Evolutionary conservation across 2,797 vertebrate genomes (phyloP).

Genomic region (Lutjanus campechanus): DNA sequence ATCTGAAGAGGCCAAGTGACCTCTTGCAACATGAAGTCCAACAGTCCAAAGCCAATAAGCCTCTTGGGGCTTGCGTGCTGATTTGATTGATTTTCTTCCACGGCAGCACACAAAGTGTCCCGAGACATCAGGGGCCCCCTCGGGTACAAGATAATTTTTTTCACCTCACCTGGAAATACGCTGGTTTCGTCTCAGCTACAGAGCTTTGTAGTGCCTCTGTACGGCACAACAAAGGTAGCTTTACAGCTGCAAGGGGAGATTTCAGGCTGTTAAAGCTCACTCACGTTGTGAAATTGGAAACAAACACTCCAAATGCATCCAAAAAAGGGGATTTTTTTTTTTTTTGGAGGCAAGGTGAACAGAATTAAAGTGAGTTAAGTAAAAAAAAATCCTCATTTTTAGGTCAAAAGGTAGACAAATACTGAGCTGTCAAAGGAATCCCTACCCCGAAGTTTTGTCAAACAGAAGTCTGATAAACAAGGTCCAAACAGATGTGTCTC

Average conservation of each 20-base stretch:
- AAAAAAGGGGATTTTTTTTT: neutral
- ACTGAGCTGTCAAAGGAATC: slow-evolving; percentile 12
- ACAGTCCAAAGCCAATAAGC: slow-evolving; percentile 35
- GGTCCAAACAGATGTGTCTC: slow-evolving; percentile 35
- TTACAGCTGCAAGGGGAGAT: slow-evolving; percentile 5
- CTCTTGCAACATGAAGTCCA: slow-evolving; percentile 23
- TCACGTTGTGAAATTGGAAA: slow-evolving; percentile 7
- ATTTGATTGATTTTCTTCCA: slow-evolving; percentile 43
- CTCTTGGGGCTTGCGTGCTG: neutral
- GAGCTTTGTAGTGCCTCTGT: slow-evolving; percentile 7
- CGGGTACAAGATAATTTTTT: slow-evolving; percentile 2
- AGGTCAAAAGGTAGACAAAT: slow-evolving; percentile 16
- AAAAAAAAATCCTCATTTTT: neutral
- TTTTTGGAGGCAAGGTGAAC: neutral
- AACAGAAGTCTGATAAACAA: slow-evolving; percentile 40
- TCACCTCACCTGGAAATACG: slow-evolving; percentile 31
- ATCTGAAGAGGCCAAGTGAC: slow-evolving; percentile 15
- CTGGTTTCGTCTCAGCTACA: slow-evolving; percentile 12
- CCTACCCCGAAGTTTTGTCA: slow-evolving; percentile 25
- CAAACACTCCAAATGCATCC: slow-evolving; percentile 10
- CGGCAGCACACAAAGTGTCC: slow-evolving; percentile 22
- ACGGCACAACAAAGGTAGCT: neutral
- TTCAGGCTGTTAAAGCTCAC: slow-evolving; percentile 1
- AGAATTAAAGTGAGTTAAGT: slow-evolving; percentile 11
- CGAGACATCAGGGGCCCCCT: slow-evolving; percentile 17